A percentile compares a stretch with the other conserved stretches of the same genome.
These are phyloP conservation scores for Eidolon dupreanum DNA, from an alignment of 2,797 vertebrate genomes.

Conservation along the genomic window DNA sequence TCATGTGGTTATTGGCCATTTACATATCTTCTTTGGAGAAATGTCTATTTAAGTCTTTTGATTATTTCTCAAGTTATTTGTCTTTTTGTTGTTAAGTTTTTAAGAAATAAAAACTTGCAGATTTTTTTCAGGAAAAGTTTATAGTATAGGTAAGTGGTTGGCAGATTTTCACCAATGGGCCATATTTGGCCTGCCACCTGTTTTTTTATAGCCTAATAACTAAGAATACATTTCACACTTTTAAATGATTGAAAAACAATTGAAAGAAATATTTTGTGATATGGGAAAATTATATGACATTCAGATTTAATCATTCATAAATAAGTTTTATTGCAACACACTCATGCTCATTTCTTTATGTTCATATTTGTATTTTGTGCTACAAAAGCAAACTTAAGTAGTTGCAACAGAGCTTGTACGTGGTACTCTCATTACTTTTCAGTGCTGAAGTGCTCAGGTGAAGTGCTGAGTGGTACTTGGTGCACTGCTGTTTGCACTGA, in stretches of 20 bases:
- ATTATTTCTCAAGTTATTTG: not conserved
- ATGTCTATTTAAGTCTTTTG: not conserved
- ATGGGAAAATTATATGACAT: not conserved
- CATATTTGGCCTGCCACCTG: not conserved
- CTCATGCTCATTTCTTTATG: not conserved
- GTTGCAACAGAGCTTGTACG: not conserved
- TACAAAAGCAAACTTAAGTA: not conserved
- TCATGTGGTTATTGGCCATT: not conserved
- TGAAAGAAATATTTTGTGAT: not conserved
- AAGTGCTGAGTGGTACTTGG: not conserved
- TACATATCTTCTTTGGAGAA: not conserved
- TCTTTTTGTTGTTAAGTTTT: constrained; percentile 15
- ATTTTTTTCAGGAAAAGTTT: not conserved
- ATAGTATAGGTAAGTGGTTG: not conserved
- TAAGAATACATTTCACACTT: not conserved
- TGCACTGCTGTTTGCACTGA: not conserved
- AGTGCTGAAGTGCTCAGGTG: not conserved
- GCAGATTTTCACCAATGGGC: not conserved
- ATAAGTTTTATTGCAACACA: not conserved
- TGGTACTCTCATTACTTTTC: not conserved
- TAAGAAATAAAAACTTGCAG: not conserved
- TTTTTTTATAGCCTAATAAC: not conserved
- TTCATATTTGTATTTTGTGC: not conserved
- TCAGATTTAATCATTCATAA: not conserved
- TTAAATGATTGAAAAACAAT: not conserved